Evolutionary conservation across 2,113 vertebrate species (phyloP).

Genomic region (Larimichthys crocea): DNA sequence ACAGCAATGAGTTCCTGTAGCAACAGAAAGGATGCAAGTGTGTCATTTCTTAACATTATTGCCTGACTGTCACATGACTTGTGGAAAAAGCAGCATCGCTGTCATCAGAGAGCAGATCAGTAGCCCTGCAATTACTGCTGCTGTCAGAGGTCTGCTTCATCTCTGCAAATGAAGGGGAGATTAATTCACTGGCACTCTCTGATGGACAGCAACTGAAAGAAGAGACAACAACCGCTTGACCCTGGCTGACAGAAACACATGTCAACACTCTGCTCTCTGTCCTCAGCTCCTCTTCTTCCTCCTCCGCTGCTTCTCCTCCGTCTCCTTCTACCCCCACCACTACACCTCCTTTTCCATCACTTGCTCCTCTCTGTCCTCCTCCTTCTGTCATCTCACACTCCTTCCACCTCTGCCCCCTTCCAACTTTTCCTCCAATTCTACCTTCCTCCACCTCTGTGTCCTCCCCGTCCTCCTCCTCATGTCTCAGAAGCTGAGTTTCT

Average conservation of each 20-base stretch:
- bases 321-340: not conserved
- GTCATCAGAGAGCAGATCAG: slow-evolving; percentile 61
- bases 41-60: slow-evolving; percentile 13
- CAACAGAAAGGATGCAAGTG: slow-evolving; percentile 1
- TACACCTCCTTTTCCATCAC: slow-evolving; percentile 13
- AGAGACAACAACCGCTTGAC: slow-evolving; percentile 63
- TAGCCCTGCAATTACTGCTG: slow-evolving; percentile 68
- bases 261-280: slow-evolving; percentile 70
- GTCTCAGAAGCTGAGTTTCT: slow-evolving; percentile 52
- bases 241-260: slow-evolving; percentile 73
- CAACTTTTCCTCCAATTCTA: slow-evolving; percentile 41
- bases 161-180: slow-evolving; percentile 61
- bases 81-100: slow-evolving; percentile 43
- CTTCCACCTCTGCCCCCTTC: slow-evolving; percentile 38
- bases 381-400: slow-evolving; percentile 36
- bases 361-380: slow-evolving; percentile 36
- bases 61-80: slow-evolving; percentile 45
- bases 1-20: not conserved
- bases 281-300: slow-evolving; percentile 49
- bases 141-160: slow-evolving; percentile 68
- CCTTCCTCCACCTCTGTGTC: slow-evolving; percentile 33
- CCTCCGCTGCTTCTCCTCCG: slow-evolving; percentile 16
- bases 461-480: slow-evolving; percentile 48
- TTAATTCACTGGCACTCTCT: slow-evolving; percentile 60
- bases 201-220: slow-evolving; percentile 68